A percentile compares a stretch with the other conserved stretches of the same genome.
These are phyloP conservation scores for Lochmaea crataegi DNA, from an alignment of 2,888 invertebrate genomes.

Conservation along the genomic window DNA sequence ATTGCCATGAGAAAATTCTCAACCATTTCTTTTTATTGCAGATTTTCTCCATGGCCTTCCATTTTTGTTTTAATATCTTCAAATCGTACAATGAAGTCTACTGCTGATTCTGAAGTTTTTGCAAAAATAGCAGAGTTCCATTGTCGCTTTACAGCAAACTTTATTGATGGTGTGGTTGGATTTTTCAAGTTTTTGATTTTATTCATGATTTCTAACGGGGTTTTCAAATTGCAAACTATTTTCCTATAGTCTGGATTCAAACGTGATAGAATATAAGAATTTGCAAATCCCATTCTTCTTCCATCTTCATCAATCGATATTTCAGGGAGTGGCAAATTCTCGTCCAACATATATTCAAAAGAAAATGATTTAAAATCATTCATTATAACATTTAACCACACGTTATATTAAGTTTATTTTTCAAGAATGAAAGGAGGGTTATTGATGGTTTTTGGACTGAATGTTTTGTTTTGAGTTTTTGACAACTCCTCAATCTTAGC, in stretches of 20 bases:
- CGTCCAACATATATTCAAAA: no score
- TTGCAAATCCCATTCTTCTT: not conserved
- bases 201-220: not conserved
- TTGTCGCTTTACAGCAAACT: not conserved
- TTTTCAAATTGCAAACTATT: slow-evolving; percentile 1
- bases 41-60: not conserved
- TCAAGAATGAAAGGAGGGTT: not conserved
- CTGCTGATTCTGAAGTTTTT: not conserved
- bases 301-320: not conserved
- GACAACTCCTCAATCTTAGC: not conserved
- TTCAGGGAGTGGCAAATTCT: no score
- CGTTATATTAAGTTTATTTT: no score
- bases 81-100: slow-evolving; percentile 2
- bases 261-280: no score
- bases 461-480: not conserved
- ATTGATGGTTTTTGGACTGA: not conserved
- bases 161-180: not conserved
- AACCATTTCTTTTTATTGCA: not conserved
- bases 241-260: slow-evolving; percentile 1
- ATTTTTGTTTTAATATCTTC: not conserved
- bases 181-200: not conserved
- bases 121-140: not conserved
- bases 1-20: slow-evolving; percentile 4
- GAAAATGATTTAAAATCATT: no score
- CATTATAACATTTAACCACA: no score